Evolutionary conservation across 1,140 invertebrate species (phyloP), one percentile per base, ranked within the genome.

Genomic region (Panagrolaimus sp.): DNA sequence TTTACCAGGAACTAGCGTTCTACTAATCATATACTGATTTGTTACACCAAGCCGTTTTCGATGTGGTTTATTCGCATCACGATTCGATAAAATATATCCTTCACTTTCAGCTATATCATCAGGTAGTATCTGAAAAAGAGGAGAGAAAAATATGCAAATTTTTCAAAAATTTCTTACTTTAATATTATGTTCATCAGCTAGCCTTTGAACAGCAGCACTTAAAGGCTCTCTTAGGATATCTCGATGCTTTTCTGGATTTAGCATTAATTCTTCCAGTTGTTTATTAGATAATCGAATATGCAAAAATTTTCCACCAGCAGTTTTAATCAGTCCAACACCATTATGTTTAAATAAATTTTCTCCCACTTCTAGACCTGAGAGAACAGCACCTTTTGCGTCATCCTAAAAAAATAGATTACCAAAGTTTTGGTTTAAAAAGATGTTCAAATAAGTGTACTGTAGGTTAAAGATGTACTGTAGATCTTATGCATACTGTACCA

Each of bases 181-280:
- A 46, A 82, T 82, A 46, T 78, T 78, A 23, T 76, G 71, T 45
- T 82, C 75, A 51, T 78, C 81, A 4, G 77, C 68, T 5, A 82
- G 48, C 62, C 74, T 72, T 20, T 69, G 68, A 14, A 82, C 78
- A n/a, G 72, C 74, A 16, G 75, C 69, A 66, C 65, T 77, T 16
- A 79, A 66, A 13, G 80, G 80, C 51, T 82, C 80, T 44, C 83
- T 81, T 1, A 82, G 68, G n/a, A 82, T 78, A 71, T 82, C 83
- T 67, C 77, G 82, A 25, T 83, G 75, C 31, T 83, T 71, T 57
- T 75, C 82, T 45, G 82, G 68, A 27, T 72, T 66, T 27, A 78
- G 74, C n/a, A 51, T 65, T 3, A 82, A 67, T 38, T 82, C 79
- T 31, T 72, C 66, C 7, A 78, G 74, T 64, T 82, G 70, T 53